Evolutionary conservation across 2,797 vertebrate genomes (phyloP).

Genomic region (Philypnodon macrostomus): DNA sequence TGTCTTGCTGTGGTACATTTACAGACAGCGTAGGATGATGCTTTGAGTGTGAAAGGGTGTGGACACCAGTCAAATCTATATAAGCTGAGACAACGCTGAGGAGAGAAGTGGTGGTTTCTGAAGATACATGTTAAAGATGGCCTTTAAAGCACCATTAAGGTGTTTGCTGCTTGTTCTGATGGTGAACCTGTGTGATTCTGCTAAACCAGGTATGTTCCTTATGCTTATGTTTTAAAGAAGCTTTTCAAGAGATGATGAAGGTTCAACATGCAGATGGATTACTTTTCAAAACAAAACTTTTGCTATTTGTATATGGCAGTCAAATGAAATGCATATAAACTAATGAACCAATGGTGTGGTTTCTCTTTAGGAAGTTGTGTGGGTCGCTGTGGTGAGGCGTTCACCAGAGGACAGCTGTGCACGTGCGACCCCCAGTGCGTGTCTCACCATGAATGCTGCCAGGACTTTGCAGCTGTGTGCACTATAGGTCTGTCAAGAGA

Average conservation of each 20-base stretch:
- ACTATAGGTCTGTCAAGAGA: conserved; percentile 76
- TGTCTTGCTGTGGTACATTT: conserved; percentile 5
- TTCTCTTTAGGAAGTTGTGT: conserved; percentile 76
- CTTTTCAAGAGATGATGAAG: no score
- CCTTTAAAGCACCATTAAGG: no score
- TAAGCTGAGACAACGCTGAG: neutral
- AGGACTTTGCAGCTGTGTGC: conserved; percentile 83
- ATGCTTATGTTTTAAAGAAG: neutral
- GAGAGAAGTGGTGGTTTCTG: conserved; percentile 9
- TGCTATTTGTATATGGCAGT: no score
- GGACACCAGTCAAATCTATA: conserved; percentile 27
- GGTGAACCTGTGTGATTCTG: conserved; percentile 27
- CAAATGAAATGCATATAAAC: no score
- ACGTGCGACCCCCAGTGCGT: conserved; percentile 86
- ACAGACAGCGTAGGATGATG: neutral
- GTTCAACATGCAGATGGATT: no score
- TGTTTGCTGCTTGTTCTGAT: conserved; percentile 32
- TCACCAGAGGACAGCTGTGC: conserved; percentile 81
- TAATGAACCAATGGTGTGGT: no score
- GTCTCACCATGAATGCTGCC: conserved; percentile 85
- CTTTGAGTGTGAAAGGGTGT: conserved; percentile 25
- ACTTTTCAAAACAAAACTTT: no score
- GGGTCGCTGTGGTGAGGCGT: conserved; percentile 86
- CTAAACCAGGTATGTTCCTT: conserved; percentile 38
- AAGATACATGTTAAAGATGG: conserved; percentile 26